Base-by-base conservation (phyloP, 1,140 invertebrate species). In the Drosophila ercepeae region DNA sequence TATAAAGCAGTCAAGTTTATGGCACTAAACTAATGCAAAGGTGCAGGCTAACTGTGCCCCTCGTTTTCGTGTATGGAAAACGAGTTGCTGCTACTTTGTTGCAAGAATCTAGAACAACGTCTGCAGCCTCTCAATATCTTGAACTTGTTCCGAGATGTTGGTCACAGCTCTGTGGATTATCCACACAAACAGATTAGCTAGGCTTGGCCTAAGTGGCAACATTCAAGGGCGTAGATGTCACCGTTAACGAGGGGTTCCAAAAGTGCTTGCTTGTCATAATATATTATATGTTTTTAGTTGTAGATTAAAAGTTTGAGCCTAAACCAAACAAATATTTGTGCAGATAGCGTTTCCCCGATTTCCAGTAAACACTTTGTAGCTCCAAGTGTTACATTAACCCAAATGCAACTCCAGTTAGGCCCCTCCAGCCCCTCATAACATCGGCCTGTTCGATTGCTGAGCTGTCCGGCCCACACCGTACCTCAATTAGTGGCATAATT, bases 401-500 rank as follows among this genome's bases (percentile, higher is more conserved):
- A 79, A 81, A 79, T 82, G 72, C 50, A 52, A 52, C 68, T 49
- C 57, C 60, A 50, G 76, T 44, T 72, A 2, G 29, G 34, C 48
- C 44, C 58, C 13, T 27, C 34, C 11, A 14, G 25, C 9, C 25
- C 34, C 55, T 0, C 34, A 21, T 51, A 3, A 29, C 23, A 23
- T 9, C 8, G 21, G 34, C 27, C 19, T 8, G 58, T 39, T 39
- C 27, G 34, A 67, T 63, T 64, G 34, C 58, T 27, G 41, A 23
- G 27, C 46, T 50, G 32, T 14, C 39, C 49, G 8, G 55, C 64
- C 57, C 74, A 76, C 78, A 75, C 78, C 55, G 75, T 77, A 64
- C 70, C 78, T 82, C 78, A 81, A 81, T 81, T 81, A 82, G 78
- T 77, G 78, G 78, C 78, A 81, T 81, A 77, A 81, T 81, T 81